These are phyloP conservation scores for Yasuhikotakia modesta DNA, from an alignment of 2,797 vertebrate species.

Conservation along the genomic window DNA sequence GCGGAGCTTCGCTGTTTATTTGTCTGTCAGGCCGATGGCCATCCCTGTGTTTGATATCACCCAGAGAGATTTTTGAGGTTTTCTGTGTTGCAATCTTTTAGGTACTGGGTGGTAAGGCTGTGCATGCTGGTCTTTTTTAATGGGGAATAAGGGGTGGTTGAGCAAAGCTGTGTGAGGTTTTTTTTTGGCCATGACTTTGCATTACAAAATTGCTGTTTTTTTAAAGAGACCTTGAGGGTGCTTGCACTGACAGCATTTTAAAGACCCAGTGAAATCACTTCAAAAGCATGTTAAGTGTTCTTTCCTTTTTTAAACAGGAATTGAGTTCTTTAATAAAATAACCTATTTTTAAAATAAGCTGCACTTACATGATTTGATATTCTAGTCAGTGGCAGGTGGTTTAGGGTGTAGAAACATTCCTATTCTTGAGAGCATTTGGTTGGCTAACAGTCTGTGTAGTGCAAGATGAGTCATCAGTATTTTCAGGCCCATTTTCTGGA, in stretches of 20 bases:
- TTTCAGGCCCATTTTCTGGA: not conserved
- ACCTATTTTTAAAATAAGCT: too few species aligned
- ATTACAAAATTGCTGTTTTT: slow-evolving; percentile 23
- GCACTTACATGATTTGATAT: too few species aligned
- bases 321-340: too few species aligned
- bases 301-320: not conserved
- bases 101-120: slow-evolving; percentile 41
- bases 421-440: too few species aligned
- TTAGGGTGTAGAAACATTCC: too few species aligned
- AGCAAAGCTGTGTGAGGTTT: too few species aligned
- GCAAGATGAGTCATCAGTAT: not conserved
- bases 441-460: not conserved
- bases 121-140: slow-evolving; percentile 30
- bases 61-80: slow-evolving; percentile 49
- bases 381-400: too few species aligned
- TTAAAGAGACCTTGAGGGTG: not conserved
- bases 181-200: slow-evolving; percentile 25
- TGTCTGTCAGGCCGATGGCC: slow-evolving; percentile 50
- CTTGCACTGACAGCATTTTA: slow-evolving; percentile 13
- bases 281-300: not conserved
- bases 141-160: not conserved
- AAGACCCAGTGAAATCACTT: not conserved
- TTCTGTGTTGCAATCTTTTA: slow-evolving; percentile 44
- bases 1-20: slow-evolving; percentile 62
- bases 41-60: slow-evolving; percentile 49